phyloP scores from a whole-genome alignment of 2,797 vertebrate genomes.

The Xyrichtys novacula region DNA sequence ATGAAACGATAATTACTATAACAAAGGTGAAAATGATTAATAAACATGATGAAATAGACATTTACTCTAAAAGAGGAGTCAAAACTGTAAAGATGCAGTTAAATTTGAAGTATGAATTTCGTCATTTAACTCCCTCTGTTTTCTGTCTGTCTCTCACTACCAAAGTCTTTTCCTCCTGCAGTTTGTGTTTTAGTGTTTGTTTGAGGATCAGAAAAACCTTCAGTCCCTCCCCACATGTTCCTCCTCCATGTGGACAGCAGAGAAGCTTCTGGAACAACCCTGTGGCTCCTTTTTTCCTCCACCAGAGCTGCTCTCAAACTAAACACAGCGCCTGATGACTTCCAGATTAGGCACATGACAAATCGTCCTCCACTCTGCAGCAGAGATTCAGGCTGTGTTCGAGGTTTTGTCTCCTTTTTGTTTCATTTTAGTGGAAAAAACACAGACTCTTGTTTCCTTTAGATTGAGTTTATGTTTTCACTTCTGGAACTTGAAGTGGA shows the following conservation, averaged over 20 bases:
- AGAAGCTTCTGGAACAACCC: constrained; percentile 54
- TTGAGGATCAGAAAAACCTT: background rate
- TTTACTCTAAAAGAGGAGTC: too few species aligned
- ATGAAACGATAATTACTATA: too few species aligned
- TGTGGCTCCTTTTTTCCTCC: constrained; percentile 51
- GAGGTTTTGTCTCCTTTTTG: constrained; percentile 20
- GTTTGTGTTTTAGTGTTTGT: constrained; percentile 14
- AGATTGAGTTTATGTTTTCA: too few species aligned
- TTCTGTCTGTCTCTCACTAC: background rate
- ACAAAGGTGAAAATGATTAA: too few species aligned
- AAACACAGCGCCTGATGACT: constrained; percentile 74
- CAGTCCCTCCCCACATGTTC: constrained; percentile 51
- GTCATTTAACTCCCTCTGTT: background rate
- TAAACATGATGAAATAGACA: too few species aligned
- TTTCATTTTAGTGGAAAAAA: background rate
- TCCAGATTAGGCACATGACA: constrained; percentile 77
- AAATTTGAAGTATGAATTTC: too few species aligned
- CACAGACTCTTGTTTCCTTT: too few species aligned
- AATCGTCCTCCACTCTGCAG: constrained; percentile 51
- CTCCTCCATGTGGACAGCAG: constrained; percentile 55
- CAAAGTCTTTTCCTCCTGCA: background rate
- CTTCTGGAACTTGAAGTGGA: too few species aligned
- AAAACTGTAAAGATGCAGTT: too few species aligned
- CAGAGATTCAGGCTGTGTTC: constrained; percentile 40
- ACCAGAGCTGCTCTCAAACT: constrained; percentile 48